Conservation (phyloP, 2,888 invertebrate species). For the Gonocerus acuteangulatus region DNA sequence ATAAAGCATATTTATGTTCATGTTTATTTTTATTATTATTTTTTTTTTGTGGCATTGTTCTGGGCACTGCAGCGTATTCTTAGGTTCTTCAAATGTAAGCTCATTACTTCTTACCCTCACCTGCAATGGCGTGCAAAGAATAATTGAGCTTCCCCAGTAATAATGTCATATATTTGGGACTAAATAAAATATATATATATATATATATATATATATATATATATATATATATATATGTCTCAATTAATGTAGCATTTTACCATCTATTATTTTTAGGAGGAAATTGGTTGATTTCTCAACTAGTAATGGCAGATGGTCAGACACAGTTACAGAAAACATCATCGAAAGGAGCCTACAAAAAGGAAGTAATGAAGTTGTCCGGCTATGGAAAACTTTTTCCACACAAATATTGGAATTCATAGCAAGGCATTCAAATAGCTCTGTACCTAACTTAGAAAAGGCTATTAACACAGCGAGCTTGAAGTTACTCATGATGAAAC, state of each 20-base stretch:
- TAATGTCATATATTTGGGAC: no score
- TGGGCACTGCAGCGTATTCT: no score
- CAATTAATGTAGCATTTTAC: no score
- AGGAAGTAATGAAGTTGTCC: neutral
- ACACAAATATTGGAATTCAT: neutral
- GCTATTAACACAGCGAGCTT: neutral
- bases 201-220: no score
- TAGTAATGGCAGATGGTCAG: constrained; percentile 1
- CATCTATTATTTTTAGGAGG: no score
- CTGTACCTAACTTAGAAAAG: neutral
- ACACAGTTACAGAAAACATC: neutral
- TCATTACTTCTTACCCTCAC: no score
- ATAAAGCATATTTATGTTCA: neutral
- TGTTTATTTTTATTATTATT: neutral
- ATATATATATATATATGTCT: no score
- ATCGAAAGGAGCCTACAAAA: constrained; percentile 2
- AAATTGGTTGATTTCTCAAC: neutral
- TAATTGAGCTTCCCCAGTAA: no score
- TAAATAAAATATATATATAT: no score
- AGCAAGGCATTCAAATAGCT: neutral
- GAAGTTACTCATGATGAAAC: constrained; percentile 9
- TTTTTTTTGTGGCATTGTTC: no score
- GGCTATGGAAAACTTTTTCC: constrained; percentile 4
- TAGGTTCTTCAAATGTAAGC: no score
- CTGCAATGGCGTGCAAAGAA: no score